Base-by-base conservation (phyloP, 2,113 vertebrate species). In the Etheostoma spectabile region DNA sequence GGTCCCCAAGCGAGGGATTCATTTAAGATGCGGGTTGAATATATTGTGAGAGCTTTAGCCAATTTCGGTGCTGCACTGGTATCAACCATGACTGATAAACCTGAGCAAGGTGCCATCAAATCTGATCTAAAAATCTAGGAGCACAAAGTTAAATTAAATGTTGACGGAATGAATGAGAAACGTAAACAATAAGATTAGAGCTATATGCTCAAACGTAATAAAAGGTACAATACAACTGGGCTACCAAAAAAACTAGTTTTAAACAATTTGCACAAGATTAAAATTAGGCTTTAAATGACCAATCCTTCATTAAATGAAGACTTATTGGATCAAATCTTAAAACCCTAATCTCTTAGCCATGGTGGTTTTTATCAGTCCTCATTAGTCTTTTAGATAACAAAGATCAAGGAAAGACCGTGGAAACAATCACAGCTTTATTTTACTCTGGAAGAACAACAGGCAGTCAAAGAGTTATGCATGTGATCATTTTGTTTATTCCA, bases 21-120 rank as follows among this genome's bases (percentile, higher is more conserved):
- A 78, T 86, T 79, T 71, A 62, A 78, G 53, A 91, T 77, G 80
- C 30, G 14, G 76, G 65, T 14, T 77, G 80, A 85, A 91, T 88
- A 86, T 77, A 77, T 73, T 83, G 76, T 38, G 53, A 91, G 85
- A 80, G 59, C 72, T 79, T 84, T 16, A 71, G 65, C 89, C 85
- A 87, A 89, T 88, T 78, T 75, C 46, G 63, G 53, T 11, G 13
- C 24, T 38, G 38, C 51, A 72, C n/a, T 63, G 21, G 45, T 85
- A 74, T 42, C 66, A 78, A 52, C 70, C 53, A 82, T 83, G 74
- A 85, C 64, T 53, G 77, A 81, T 79, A 64, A 84, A 87, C 53
- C 72, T 42, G 63, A 70, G 57, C 33, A 64, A 77, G 72, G 71
- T 57, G 46, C 66, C 86, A 87, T 89, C 49, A 72, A 49, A 81